Evolutionary conservation across 2,888 invertebrate species (phyloP), one percentile per base, ranked within the genome.

Genomic region (Trichacis sp.): DNA sequence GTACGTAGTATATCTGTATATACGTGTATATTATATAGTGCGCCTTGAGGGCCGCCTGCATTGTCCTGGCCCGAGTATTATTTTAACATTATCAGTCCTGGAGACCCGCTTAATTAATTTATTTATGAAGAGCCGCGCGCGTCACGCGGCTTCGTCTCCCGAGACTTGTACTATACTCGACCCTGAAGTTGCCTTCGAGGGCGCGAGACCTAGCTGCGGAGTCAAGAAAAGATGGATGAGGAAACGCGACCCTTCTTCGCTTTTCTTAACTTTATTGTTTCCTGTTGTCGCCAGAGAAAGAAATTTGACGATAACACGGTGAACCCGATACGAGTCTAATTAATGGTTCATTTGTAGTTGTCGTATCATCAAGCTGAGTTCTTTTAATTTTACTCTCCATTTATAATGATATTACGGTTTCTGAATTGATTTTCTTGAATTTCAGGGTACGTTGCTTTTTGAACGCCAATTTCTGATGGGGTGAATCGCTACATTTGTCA

Each of bases 61-160:
- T 79, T 79, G 75, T 79, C 71, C 72, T 70, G 66, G 52, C 38
- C 64, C 57, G 64, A 65, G 73, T 80, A 77, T 82, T 81, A 79
- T 81, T 79, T 78, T 76, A 79, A 77, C 77, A 81, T 81, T 81
- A 82, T 81, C 78, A 75, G 75, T 72, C 71, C 70, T 67, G 71
- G 71, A 62, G 70, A 72, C 72, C 67, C 69, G 72, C 70, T 78
- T 82, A 82, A 81, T 82, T 82, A 82, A 82, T 81, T 82, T 78
- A 82, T 82, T 82, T 82, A 82, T 82, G 79, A 81, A 80, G 74
- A 71, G 67, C 54, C 64, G 70, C 54, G 49, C 62, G 57, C 58
- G 52, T 50, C 63, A 36, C 57, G 71, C 65, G 67, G 64, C 71
- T 69, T 66, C 71, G 74, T 75, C 76, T 72, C 73, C 58, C 24